Evolutionary conservation across 2,797 vertebrate genomes (phyloP), one percentile per base, ranked within the genome.

Genomic region (Holocentrus rufus): DNA sequence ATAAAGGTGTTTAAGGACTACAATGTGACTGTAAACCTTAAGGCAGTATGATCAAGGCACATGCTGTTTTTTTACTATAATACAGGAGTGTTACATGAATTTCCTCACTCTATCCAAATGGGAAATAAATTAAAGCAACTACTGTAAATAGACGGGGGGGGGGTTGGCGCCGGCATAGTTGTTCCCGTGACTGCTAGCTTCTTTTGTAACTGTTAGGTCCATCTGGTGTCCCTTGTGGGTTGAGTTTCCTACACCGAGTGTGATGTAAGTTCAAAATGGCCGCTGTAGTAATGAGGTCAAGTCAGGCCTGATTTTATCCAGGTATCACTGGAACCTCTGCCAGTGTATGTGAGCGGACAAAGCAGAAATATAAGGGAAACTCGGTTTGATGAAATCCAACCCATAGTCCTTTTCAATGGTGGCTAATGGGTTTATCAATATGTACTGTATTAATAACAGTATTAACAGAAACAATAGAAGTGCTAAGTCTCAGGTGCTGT

Each of bases 21-120:
- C 57, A 34, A 8, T 22, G 25, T 23, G 30, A 69, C 2, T 14
- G 68, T 74, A 73, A 80, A 77, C 49, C 10, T 79, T 83, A 76
- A 88, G 88, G 82, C 85, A 68, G 71, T 55, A 72, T 17, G 69
- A 76, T 72, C 2, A 81, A 88, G 88, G 86, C 86, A 89, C 88
- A 0, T 50, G 67, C 53, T 77, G 7, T 27, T 8, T 18, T 18
- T 27, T 56, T 25, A 39, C 8, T 47, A 52, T 44, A 2, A 49
- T 23, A 65, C 52, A 53, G 63, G 50, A 73, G 65, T 50, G 66
- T 71, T 30, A 56, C 9, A 50, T 31, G 13, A 22, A 64, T 7
- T 5, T 25, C 14, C 2, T 0, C 6, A 65, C 27, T 14, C 1
- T 15, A 39, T 2, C 8, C 20, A 7, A 58, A 13, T 3, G 17